phyloP scores from a whole-genome alignment of 2,113 vertebrate genomes.

The Myanophis thanlyinensis region DNA sequence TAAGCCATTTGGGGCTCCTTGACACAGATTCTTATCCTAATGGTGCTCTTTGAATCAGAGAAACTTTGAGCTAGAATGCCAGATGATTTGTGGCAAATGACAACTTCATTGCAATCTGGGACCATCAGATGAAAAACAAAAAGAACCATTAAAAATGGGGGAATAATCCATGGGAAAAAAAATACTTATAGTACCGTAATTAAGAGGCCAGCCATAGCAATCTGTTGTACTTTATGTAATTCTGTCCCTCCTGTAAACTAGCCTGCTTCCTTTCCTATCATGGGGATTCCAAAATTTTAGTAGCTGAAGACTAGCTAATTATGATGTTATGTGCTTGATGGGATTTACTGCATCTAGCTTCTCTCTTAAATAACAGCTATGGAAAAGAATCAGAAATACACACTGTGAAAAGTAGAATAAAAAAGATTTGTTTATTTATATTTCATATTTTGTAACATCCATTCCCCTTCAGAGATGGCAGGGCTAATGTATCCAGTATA shows the following conservation, averaged over 20 bases:
- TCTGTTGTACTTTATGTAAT: not conserved
- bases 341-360: not conserved
- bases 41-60: not conserved
- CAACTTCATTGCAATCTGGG: not conserved
- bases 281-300: not conserved
- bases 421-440: not conserved
- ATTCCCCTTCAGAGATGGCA: not conserved
- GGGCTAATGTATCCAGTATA: not conserved
- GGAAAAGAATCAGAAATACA: not conserved
- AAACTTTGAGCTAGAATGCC: not conserved
- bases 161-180: not conserved
- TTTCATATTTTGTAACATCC: too few relatives aligned
- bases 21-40: not conserved
- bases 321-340: not conserved
- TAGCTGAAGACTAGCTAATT: not conserved
- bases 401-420: not conserved
- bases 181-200: not conserved
- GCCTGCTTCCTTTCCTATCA: not conserved
- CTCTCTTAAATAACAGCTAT: not conserved
- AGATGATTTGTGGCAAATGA: conserved; percentile 19
- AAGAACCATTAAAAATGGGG: not conserved
- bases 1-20: not conserved
- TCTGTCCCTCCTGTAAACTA: not conserved
- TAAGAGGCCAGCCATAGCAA: not conserved
- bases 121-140: not conserved